These are phyloP conservation scores for Bucorvus abyssinicus DNA, from an alignment of 2,797 vertebrate species.

Conservation along the genomic window DNA sequence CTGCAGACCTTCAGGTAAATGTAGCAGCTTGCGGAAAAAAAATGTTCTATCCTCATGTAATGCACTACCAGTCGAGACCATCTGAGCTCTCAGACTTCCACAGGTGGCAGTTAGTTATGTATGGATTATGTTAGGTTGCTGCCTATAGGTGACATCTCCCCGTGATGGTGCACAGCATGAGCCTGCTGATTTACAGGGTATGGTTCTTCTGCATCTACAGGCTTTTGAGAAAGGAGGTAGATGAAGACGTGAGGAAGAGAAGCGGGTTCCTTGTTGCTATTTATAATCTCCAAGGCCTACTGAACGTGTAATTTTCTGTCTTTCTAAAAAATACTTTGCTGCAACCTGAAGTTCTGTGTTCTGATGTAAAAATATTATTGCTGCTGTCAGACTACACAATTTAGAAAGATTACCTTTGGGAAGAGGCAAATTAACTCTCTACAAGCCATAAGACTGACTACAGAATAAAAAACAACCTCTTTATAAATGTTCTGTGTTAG, in stretches of 20 bases:
- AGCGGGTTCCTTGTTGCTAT: not conserved
- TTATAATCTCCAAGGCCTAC: not conserved
- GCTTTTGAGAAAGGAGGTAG: not conserved
- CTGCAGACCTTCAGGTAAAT: not conserved
- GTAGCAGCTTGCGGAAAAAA: not conserved
- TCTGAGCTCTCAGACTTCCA: not conserved
- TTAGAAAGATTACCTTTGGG: not conserved
- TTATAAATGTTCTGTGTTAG: not conserved
- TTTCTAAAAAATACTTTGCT: not conserved
- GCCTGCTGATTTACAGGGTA: not conserved
- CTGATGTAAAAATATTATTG: not conserved
- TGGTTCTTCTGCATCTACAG: not conserved
- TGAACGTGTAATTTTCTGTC: not conserved
- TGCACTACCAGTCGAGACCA: not conserved
- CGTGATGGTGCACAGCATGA: fast-evolving
- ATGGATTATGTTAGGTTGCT: not conserved
- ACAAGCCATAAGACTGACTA: not conserved
- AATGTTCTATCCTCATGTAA: not conserved
- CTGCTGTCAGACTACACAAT: not conserved
- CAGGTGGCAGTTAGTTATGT: not conserved
- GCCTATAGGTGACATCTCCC: not conserved
- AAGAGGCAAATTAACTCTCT: not conserved
- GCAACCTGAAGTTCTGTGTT: not conserved
- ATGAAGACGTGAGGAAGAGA: not conserved
- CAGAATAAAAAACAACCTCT: not conserved